These are phyloP conservation scores for Ctenosaura bakeri DNA, from an alignment of 2,797 vertebrate species.

Conservation along the genomic window DNA sequence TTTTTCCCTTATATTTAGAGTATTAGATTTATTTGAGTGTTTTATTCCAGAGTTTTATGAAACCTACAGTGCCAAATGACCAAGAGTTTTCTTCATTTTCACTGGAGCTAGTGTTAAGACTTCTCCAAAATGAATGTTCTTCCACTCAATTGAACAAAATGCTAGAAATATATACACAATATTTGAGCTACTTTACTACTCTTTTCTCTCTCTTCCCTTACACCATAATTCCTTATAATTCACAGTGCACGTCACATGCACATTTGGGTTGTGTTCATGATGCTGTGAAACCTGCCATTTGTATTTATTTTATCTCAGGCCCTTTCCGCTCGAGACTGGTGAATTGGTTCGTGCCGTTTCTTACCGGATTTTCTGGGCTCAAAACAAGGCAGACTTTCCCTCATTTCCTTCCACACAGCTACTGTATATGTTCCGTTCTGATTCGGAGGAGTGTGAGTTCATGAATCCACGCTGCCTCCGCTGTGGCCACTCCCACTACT, in stretches of 20 bases:
- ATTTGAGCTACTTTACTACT: not conserved
- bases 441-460: too few species aligned
- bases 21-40: not conserved
- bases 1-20: too few species aligned
- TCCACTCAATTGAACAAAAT: not conserved
- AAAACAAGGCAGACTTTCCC: too few species aligned
- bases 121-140: not conserved
- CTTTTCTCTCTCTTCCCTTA: not conserved
- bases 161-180: not conserved
- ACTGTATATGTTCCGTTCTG: too few species aligned
- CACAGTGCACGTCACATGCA: not conserved
- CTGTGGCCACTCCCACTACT: too few species aligned
- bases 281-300: not conserved
- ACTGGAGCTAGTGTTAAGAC: not conserved
- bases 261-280: not conserved
- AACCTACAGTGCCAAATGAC: not conserved
- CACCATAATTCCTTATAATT: not conserved
- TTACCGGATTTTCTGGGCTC: too few species aligned
- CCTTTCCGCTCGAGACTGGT: too few species aligned
- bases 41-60: conserved; percentile 13
- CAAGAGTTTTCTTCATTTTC: not conserved
- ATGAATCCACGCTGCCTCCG: too few species aligned
- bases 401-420: too few species aligned
- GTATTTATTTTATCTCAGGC: not conserved
- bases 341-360: too few species aligned